Evolutionary conservation across 2,113 vertebrate species (phyloP), one percentile per base, ranked within the genome.

Genomic region (Rafetus swinhoei): DNA sequence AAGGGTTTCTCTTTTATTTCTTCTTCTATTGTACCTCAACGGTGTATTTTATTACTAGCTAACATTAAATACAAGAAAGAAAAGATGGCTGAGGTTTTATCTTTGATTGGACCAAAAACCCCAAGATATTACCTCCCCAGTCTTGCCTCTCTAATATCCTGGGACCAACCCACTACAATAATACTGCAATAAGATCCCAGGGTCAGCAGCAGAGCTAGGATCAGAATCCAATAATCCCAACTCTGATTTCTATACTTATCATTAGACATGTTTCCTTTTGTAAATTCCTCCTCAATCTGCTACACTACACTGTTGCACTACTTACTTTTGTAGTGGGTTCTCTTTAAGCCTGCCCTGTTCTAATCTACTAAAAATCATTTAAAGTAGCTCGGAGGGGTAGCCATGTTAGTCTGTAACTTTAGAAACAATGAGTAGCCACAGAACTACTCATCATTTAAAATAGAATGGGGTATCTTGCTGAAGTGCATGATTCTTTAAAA

Each of bases 281-380:
- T 86, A 88, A 92, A 92, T 80, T 86, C n/a, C 59, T 81, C 90
- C 81, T 69, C 90, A 15, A 84, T 81, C 85, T 81, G 62, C 39
- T 95, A 16, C 24, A 81, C 76, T 62, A 59, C 4, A 9, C 82
- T 77, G 60, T 25, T 95, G 7, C 22, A 81, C 76, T 62, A 52
- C 59, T 94, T 83, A 60, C 14, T 86, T 79, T 80, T 53, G 50
- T 76, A 3, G 76, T 85, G 0, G 80, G 54, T 90, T 62, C 9
- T 79, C 90, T 79, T 53, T 90, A 62, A 45, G 29, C 53, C 74
- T 90, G 29, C 16, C 82, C 86, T 62, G 4, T 62, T 88, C 86
- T 79, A 86, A 86, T 56, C 45, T n/a, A 86, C 77, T 84, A 85
- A 81, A 83, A 79, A 86, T 72, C 24, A 35, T 79, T 90, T 88